These are phyloP conservation scores for Cantharis flavilabris DNA, from an alignment of 2,888 invertebrate genomes.

Conservation along the genomic window DNA sequence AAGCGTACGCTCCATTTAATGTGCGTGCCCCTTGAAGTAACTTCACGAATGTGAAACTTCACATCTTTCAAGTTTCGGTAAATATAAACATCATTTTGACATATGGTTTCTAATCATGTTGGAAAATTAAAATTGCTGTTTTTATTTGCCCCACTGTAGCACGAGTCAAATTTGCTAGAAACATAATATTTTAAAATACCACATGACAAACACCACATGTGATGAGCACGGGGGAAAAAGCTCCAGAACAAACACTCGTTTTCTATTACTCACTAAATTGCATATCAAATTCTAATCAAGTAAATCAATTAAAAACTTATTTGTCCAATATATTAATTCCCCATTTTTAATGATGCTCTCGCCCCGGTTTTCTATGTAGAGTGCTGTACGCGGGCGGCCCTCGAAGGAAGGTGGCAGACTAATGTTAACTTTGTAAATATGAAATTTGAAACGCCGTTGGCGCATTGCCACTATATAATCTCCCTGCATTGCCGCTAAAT, in stretches of 20 bases:
- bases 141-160: constrained; percentile 43
- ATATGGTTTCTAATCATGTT: constrained; percentile 27
- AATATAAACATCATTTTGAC: constrained; percentile 10
- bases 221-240: constrained; percentile 11
- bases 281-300: neutral
- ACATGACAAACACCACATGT: constrained; percentile 37
- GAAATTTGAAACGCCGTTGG: constrained; percentile 52
- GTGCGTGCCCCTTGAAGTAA: constrained; percentile 22
- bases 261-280: constrained; percentile 11
- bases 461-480: constrained; percentile 47
- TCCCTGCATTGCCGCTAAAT: constrained; percentile 38
- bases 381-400: constrained; percentile 36
- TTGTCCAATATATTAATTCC: neutral
- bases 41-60: constrained; percentile 1
- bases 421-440: constrained; percentile 53
- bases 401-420: constrained; percentile 42
- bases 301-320: neutral
- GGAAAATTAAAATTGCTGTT: constrained; percentile 45
- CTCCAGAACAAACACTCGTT: constrained; percentile 23
- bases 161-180: constrained; percentile 49
- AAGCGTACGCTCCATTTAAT: constrained; percentile 29
- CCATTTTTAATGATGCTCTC: neutral
- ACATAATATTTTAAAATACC: constrained; percentile 50
- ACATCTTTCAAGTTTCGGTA: constrained; percentile 19
- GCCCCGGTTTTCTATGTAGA: constrained; percentile 8